These are phyloP conservation scores for Helicolenus hilgendorfi DNA, from an alignment of 2,797 vertebrate genomes.

Conservation along the genomic window DNA sequence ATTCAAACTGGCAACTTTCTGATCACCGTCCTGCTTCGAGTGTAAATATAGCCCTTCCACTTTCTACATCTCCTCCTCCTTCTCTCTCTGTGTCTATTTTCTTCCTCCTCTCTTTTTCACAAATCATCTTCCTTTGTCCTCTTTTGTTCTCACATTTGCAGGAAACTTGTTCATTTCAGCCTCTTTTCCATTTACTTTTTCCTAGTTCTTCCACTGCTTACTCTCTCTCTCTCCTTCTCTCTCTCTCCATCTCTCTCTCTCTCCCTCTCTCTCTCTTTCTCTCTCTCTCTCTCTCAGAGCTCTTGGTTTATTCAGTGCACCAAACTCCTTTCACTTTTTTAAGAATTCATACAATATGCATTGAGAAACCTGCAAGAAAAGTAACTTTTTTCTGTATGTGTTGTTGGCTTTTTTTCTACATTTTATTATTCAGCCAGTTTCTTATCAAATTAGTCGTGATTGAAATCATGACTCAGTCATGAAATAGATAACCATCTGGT, in stretches of 20 bases:
- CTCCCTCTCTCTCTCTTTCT: background rate
- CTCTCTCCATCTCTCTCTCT: background rate
- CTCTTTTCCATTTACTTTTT: background rate
- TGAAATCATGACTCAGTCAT: background rate
- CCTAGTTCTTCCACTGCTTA: background rate
- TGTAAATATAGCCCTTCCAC: slow-evolving; percentile 11
- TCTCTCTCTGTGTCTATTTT: background rate
- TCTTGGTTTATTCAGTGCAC: slow-evolving; percentile 56
- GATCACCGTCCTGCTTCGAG: slow-evolving; percentile 18
- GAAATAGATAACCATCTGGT: background rate
- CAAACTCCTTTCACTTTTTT: slow-evolving; percentile 14
- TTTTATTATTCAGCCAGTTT: background rate
- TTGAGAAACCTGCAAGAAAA: slow-evolving; percentile 7
- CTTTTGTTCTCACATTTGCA: background rate
- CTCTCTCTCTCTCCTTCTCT: background rate
- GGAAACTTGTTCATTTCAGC: slow-evolving; percentile 4
- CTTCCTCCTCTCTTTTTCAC: background rate
- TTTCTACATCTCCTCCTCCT: background rate
- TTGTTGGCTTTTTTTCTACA: background rate
- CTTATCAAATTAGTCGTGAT: background rate
- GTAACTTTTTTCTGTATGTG: background rate
- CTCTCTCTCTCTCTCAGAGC: background rate
- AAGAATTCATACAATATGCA: slow-evolving; percentile 53
- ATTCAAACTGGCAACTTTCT: slow-evolving; percentile 52
- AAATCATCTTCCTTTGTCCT: background rate